These are phyloP conservation scores for Phrynocephalus versicolor DNA, from an alignment of 2,113 vertebrate genomes.

Conservation along the genomic window DNA sequence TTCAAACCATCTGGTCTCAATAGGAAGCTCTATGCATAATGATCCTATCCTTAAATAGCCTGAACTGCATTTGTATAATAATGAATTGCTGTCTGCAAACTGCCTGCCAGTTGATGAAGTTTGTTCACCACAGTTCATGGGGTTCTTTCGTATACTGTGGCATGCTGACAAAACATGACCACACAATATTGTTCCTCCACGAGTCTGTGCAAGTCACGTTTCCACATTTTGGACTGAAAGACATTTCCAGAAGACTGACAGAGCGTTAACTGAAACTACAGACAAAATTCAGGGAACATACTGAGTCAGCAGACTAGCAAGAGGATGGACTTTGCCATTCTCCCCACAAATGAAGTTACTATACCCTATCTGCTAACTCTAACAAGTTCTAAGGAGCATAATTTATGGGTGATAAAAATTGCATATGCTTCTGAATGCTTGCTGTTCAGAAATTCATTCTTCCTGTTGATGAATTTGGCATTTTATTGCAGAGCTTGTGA, in stretches of 20 bases:
- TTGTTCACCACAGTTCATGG: conserved; percentile 58
- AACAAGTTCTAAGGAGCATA: conserved; percentile 52
- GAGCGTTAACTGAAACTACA: conserved; percentile 72
- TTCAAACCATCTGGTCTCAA: conserved; percentile 50
- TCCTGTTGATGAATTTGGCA: conserved; percentile 45
- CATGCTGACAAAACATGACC: conserved; percentile 66
- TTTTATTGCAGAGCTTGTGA: conserved; percentile 46
- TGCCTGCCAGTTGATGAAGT: conserved; percentile 57
- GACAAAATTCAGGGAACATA: conserved; percentile 65
- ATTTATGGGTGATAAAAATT: conserved; percentile 70
- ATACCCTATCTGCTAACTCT: conserved; percentile 61
- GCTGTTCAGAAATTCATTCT: conserved; percentile 51
- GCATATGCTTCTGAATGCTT: conserved; percentile 63
- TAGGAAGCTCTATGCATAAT: conserved; percentile 52
- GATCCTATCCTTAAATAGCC: conserved; percentile 46
- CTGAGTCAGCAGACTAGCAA: conserved; percentile 66
- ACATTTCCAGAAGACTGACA: conserved; percentile 74
- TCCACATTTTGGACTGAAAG: conserved; percentile 67
- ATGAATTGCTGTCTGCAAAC: conserved; percentile 60
- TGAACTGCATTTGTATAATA: conserved; percentile 43
- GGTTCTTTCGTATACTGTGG: conserved; percentile 42
- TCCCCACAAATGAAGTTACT: conserved; percentile 72
- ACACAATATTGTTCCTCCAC: conserved; percentile 57
- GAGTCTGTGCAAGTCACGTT: conserved; percentile 72
- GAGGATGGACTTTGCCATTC: conserved; percentile 59